These are phyloP conservation scores for Alligator sinensis DNA, from an alignment of 2,113 vertebrate species.

Conservation along the genomic window DNA sequence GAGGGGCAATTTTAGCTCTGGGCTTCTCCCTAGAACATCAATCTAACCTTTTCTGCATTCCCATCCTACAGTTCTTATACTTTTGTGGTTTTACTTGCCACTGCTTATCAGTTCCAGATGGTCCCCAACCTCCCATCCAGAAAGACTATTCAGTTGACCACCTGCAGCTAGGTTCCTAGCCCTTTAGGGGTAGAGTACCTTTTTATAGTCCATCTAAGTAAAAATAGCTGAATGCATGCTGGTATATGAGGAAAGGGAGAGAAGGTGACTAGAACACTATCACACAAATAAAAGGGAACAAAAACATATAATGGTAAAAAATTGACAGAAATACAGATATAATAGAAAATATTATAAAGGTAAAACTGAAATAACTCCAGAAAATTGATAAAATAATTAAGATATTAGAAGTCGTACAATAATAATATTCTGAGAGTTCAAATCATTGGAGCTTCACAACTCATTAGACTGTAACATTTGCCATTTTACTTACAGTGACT, in stretches of 20 bases:
- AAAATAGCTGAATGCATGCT: neutral
- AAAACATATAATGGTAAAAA: neutral
- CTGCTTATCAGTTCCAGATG: too few species aligned
- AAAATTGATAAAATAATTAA: neutral
- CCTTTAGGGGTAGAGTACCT: too few species aligned
- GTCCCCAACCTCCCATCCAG: too few species aligned
- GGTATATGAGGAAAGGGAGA: neutral
- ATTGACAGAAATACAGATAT: neutral
- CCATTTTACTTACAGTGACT: conserved; percentile 84
- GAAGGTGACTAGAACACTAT: neutral
- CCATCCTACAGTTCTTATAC: too few species aligned
- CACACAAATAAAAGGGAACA: neutral
- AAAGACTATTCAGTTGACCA: too few species aligned
- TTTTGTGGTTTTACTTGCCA: too few species aligned
- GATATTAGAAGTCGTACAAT: neutral
- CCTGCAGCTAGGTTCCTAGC: too few species aligned
- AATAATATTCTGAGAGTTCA: neutral
- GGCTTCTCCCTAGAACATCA: too few species aligned
- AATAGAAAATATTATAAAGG: neutral
- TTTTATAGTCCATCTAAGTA: neutral
- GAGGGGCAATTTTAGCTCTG: too few species aligned
- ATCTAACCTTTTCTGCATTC: too few species aligned
- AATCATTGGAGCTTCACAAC: too few species aligned
- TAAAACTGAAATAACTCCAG: neutral
- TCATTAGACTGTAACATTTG: neutral